phyloP scores from a whole-genome alignment of 2,888 invertebrate species.

The Synanthedon formicaeformis region DNA sequence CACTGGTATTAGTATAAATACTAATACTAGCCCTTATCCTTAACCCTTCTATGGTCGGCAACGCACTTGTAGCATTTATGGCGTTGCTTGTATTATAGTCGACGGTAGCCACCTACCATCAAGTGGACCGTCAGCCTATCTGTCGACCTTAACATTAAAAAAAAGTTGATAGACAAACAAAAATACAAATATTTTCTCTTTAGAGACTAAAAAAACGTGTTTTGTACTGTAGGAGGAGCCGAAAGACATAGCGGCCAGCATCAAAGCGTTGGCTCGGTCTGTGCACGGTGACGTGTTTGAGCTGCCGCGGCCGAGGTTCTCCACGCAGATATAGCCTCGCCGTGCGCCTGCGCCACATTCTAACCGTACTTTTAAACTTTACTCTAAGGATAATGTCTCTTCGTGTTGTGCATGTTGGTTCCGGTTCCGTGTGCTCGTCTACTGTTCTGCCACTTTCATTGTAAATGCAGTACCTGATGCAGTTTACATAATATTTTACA shows the following conservation, averaged over 20 bases:
- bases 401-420: slow-evolving; percentile 27
- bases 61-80: too few relatives aligned
- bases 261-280: slow-evolving; percentile 91
- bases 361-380: slow-evolving; percentile 1
- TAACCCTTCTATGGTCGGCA: too few relatives aligned
- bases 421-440: slow-evolving; percentile 19
- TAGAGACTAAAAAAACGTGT: too few relatives aligned
- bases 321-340: slow-evolving; percentile 80
- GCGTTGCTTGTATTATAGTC: too few relatives aligned
- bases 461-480: slow-evolving; percentile 17
- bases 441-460: slow-evolving; percentile 3
- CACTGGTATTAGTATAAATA: too few relatives aligned
- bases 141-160: too few relatives aligned
- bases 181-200: too few relatives aligned
- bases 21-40: too few relatives aligned
- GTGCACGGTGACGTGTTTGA: slow-evolving; percentile 93
- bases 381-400: slow-evolving; percentile 12
- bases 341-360: slow-evolving; percentile 1
- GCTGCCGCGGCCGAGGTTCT: slow-evolving; percentile 86
- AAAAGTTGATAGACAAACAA: too few relatives aligned
- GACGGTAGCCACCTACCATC: too few relatives aligned
- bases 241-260: slow-evolving; percentile 89
- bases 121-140: too few relatives aligned
- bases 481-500: too few relatives aligned
- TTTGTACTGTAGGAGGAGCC: slow-evolving; percentile 66